These are phyloP conservation scores for Phengaris arion DNA, from an alignment of 2,888 invertebrate species.

Conservation along the genomic window DNA sequence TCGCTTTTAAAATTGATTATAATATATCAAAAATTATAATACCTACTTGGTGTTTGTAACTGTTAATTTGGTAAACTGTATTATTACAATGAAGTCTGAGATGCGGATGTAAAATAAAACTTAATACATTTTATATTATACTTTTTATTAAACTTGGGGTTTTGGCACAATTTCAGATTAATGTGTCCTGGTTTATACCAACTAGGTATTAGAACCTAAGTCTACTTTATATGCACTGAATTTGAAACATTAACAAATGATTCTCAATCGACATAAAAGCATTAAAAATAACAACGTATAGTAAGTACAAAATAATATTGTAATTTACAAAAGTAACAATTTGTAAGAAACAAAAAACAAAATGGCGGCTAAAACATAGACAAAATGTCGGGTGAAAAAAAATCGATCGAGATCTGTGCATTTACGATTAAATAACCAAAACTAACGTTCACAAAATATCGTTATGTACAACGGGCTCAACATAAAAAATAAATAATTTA, in stretches of 20 bases:
- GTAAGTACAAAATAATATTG: constrained; percentile 43
- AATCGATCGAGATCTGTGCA: constrained; percentile 63
- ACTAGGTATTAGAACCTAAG: constrained; percentile 74
- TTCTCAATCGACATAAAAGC: constrained; percentile 45
- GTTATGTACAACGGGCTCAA: constrained; percentile 71
- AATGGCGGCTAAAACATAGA: constrained; percentile 28
- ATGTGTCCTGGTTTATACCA: constrained; percentile 73
- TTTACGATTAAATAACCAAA: constrained; percentile 70
- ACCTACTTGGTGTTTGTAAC: too few species aligned
- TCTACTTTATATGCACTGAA: constrained; percentile 55
- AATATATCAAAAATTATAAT: too few species aligned
- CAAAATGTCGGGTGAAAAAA: constrained; percentile 37
- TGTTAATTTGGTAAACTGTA: too few species aligned
- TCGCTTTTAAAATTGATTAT: too few species aligned
- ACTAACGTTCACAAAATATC: constrained; percentile 69
- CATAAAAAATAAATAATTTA: constrained; percentile 79
- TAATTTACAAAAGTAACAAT: constrained; percentile 32
- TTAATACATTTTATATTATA: constrained; percentile 58
- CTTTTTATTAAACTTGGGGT: constrained; percentile 78
- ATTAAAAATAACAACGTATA: constrained; percentile 46
- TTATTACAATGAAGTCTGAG: background rate
- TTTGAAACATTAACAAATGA: constrained; percentile 45
- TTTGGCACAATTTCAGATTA: constrained; percentile 79
- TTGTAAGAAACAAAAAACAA: constrained; percentile 27
- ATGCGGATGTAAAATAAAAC: constrained; percentile 46